phyloP scores from a whole-genome alignment of 2,113 vertebrate species.

The Pachypanchax playfairii region DNA sequence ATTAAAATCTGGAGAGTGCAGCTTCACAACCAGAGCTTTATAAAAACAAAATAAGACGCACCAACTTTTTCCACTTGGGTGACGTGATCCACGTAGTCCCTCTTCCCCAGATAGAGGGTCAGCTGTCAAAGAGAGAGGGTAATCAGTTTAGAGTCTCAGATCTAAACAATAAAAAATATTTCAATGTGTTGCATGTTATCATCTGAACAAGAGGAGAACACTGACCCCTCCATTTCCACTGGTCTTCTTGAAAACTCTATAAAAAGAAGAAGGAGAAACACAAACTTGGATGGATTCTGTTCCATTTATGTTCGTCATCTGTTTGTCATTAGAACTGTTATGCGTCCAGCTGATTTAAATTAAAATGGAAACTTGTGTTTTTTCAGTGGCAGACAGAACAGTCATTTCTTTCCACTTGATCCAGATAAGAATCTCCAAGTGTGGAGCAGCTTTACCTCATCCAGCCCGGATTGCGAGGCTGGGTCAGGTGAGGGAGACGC shows the following conservation, averaged over 20 bases:
- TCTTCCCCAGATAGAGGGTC: conserved; percentile 78
- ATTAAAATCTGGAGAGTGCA: not conserved
- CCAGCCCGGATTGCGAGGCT: conserved; percentile 36
- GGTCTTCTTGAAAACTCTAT: conserved; percentile 81
- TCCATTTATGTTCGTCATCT: too few species aligned
- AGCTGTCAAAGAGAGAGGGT: conserved; percentile 51
- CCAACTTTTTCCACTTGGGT: conserved; percentile 67
- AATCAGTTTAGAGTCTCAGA: conserved; percentile 4
- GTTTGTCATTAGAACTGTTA: too few species aligned
- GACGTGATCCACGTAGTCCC: conserved; percentile 77
- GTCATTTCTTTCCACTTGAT: conserved; percentile 46
- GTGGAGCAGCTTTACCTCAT: conserved; percentile 59
- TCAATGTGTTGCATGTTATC: not conserved
- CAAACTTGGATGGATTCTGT: too few species aligned
- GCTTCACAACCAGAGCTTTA: not conserved
- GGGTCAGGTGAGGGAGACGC: conserved; percentile 32
- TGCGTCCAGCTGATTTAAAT: conserved; percentile 12
- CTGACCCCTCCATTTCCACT: conserved; percentile 72
- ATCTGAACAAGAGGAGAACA: not conserved
- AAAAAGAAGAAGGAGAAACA: conserved; percentile 11
- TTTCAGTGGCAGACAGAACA: conserved; percentile 38
- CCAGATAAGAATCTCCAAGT: conserved; percentile 58
- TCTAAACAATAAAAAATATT: not conserved
- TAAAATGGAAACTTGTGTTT: conserved; percentile 4
- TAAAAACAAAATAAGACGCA: conserved; percentile 36